Conservation (phyloP, 1,140 invertebrate genomes). For the Aphis gossypii region DNA sequence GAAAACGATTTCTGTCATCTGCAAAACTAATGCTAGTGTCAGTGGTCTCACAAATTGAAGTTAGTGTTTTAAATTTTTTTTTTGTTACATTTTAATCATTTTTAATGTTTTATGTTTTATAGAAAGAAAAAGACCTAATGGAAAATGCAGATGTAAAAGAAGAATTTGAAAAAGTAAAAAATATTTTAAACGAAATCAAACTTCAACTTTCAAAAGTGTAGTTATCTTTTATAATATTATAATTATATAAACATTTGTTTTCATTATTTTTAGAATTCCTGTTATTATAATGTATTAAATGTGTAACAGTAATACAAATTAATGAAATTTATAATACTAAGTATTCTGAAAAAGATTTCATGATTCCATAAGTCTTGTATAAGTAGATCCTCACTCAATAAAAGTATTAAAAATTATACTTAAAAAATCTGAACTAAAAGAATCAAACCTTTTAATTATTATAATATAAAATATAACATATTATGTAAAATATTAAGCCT, state of each 20-base stretch:
- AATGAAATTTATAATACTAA: neutral
- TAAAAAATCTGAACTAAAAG: neutral
- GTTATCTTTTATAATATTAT: neutral
- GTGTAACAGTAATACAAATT: neutral
- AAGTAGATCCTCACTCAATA: neutral
- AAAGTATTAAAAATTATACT: neutral
- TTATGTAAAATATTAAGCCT: neutral
- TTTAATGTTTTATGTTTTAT: neutral
- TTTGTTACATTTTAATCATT: neutral
- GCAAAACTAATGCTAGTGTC: conserved; percentile 60
- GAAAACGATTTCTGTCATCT: conserved; percentile 58
- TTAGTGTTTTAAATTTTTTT: neutral
- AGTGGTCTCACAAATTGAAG: conserved; percentile 60
- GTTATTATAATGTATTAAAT: neutral
- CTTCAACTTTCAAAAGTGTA: neutral
- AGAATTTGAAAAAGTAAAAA: conserved; percentile 48
- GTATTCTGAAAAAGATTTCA: neutral
- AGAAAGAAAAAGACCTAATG: conserved; percentile 30
- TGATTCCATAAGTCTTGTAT: neutral
- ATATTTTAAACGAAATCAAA: conserved; percentile 8
- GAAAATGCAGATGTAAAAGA: neutral
- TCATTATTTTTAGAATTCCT: neutral
- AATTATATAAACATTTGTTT: neutral
- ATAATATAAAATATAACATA: neutral
- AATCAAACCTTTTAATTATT: neutral